Percentiles rank a stretch among this genome's conserved stretches.
phyloP scores from a whole-genome alignment of 2,888 invertebrate species.

The Chrysolina americana region DNA sequence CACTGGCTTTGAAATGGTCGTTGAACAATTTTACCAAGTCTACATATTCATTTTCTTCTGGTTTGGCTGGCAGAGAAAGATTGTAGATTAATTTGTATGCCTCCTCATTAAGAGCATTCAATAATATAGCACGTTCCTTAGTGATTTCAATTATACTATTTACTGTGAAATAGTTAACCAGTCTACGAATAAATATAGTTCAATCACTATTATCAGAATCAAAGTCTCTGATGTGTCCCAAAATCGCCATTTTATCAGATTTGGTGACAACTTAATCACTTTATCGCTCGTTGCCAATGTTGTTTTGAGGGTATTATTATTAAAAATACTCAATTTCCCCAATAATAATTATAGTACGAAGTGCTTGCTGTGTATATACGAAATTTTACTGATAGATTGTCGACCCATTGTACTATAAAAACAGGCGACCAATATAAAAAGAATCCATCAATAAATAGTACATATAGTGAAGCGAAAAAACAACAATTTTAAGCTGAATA shows the following conservation, averaged over 20 bases:
- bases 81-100: not conserved
- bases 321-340: too few relatives aligned
- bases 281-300: too few relatives aligned
- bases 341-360: too few relatives aligned
- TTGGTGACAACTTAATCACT: too few relatives aligned
- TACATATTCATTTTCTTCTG: not conserved
- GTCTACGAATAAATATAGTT: not conserved
- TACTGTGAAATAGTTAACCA: not conserved
- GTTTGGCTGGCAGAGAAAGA: not conserved
- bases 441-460: too few relatives aligned
- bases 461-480: too few relatives aligned
- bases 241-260: not conserved
- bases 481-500: too few relatives aligned
- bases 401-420: too few relatives aligned
- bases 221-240: not conserved
- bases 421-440: too few relatives aligned
- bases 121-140: not conserved
- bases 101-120: not conserved
- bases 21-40: not conserved
- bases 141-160: not conserved
- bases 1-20: not conserved
- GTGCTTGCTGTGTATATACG: too few relatives aligned
- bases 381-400: too few relatives aligned
- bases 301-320: too few relatives aligned
- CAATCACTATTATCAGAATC: not conserved